Base-by-base conservation (phyloP, 2,113 vertebrate species). In the Menura novaehollandiae region DNA sequence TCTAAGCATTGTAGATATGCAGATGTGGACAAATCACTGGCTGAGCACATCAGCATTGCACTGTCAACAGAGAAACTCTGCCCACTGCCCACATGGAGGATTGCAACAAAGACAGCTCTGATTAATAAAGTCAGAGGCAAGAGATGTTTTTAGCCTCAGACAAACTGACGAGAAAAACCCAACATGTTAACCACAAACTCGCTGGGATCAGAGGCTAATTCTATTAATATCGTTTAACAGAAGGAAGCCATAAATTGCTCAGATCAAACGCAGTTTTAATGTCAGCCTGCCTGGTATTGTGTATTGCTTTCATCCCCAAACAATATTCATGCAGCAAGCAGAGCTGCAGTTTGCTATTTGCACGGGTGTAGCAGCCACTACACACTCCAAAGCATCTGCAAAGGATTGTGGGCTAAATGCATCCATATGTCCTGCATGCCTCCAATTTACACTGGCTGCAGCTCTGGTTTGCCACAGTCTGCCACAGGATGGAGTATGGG, bases 391-490 rank as follows among this genome's bases (percentile, higher is more conserved):
- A 90, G 94, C 96, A 96, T 96, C 97, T 97, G 96, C 95, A 97
- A 96, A 94, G 92, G 85, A 97, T 93, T 95, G 96, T 92, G 93
- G 96, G 74, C 88, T 97, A 97, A 98, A 94, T 30, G 63, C 89
- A 95, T 97, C 97, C 97, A 97, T 94, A 96, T 97, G 97, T 91
- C 78, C 95, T 81, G 74, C 91, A 86, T 49, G 95, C 94, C 95
- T 95, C 14, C 2, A 66, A 85, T 96, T 95, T 78, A 93, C 91
- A 84, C 91, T 76, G 94, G 64, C 91, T 96, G 91, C 89, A 92
- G 85, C 77, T 80, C 94, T 90, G 83, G 93, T 91, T 73, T 96
- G 95, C 95, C 63, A 4, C 95, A 92, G 85, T 84, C 91, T 95
- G 83, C 90, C 95, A 91, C 84, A 89, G 94, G 81, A 95, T 78